phyloP scores from a whole-genome alignment of 2,797 vertebrate species.

The Leuciscus waleckii region DNA sequence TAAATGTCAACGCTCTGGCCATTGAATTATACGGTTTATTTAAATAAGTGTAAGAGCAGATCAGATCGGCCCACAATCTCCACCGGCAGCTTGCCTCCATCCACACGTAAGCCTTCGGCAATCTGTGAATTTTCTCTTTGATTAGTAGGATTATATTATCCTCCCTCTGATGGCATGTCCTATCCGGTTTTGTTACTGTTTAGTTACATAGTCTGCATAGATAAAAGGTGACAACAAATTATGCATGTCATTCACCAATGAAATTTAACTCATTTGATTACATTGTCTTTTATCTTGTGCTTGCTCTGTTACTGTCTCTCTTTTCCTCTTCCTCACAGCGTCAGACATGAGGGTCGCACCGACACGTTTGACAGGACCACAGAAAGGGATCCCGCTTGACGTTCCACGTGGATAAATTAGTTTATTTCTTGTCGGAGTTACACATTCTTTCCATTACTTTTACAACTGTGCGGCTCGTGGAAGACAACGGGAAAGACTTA shows the following conservation, averaged over 20 bases:
- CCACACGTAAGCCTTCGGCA: constrained; percentile 14
- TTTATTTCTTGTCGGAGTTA: constrained; percentile 24
- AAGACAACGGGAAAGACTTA: constrained; percentile 23
- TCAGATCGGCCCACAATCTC: constrained; percentile 14
- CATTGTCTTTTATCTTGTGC: background rate
- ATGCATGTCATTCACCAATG: background rate
- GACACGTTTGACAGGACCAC: constrained; percentile 37
- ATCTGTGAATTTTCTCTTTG: constrained; percentile 32
- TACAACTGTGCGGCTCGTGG: background rate
- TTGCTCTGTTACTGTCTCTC: constrained; percentile 32
- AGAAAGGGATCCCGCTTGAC: background rate
- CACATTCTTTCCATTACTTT: background rate
- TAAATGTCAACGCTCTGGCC: constrained; percentile 62
- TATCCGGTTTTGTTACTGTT: background rate
- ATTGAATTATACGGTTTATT: constrained; percentile 54
- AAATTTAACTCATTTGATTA: background rate
- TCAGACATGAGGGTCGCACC: constrained; percentile 34
- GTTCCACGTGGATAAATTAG: constrained; percentile 34
- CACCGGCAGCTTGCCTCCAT: constrained; percentile 2
- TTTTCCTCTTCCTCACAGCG: constrained; percentile 28
- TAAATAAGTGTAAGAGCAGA: constrained; percentile 39
- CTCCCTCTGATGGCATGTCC: background rate
- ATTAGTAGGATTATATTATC: constrained; percentile 34
- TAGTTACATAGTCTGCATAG: background rate
- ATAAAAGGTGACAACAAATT: background rate